Evolutionary conservation across 2,888 invertebrate genomes (phyloP).

Genomic region (Epirrhoe tristata): DNA sequence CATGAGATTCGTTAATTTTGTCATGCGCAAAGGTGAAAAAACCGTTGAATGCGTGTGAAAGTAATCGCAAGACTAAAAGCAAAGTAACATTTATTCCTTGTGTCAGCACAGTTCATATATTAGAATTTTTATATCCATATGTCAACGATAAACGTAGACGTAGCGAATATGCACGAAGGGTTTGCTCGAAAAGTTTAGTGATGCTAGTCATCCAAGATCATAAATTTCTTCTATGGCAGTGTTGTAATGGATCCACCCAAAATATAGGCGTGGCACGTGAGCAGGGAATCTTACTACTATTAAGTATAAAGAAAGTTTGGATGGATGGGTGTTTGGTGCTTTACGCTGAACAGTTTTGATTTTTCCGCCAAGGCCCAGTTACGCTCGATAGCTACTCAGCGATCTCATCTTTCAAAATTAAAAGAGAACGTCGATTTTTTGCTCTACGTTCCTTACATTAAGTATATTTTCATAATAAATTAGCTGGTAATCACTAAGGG

Average conservation of each 20-base stretch:
- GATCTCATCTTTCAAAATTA: too few species aligned
- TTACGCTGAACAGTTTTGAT: too few species aligned
- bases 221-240: conserved; percentile 29
- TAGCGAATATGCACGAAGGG: conserved; percentile 69
- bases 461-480: too few species aligned
- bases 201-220: conserved; percentile 29
- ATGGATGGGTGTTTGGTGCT: too few species aligned
- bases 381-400: too few species aligned
- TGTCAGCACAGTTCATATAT: conserved; percentile 46
- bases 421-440: too few species aligned
- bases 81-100: conserved; percentile 53
- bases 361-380: too few species aligned
- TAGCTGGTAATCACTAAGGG: too few species aligned
- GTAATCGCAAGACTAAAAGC: conserved; percentile 67
- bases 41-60: conserved; percentile 70
- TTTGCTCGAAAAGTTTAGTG: conserved; percentile 62
- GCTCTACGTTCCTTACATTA: too few species aligned
- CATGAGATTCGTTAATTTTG: not conserved
- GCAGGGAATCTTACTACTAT: not conserved
- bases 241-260: not conserved
- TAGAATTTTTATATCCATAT: conserved; percentile 71
- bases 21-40: conserved; percentile 29
- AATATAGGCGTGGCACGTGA: not conserved
- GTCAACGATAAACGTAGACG: conserved; percentile 65
- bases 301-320: not conserved